Percentiles rank a stretch among this genome's conserved stretches.
Evolutionary conservation across 2,888 invertebrate genomes (phyloP).

Genomic region (Nemurella pictetii): DNA sequence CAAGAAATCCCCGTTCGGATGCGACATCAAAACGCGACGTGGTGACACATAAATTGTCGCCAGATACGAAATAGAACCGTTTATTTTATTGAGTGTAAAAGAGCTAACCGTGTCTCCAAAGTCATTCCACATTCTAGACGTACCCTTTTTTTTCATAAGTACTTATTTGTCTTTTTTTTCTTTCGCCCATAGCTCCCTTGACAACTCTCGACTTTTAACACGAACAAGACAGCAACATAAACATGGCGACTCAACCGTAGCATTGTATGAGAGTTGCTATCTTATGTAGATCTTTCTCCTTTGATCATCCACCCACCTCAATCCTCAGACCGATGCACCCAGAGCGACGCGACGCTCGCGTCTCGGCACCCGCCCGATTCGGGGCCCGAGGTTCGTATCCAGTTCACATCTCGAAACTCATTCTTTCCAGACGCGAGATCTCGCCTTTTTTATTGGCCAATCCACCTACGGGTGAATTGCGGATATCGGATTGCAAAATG

Average conservation of each 20-base stretch:
- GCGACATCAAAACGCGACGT: background rate
- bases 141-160: background rate
- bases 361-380: background rate
- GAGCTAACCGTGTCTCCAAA: background rate
- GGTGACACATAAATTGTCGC: constrained; percentile 6
- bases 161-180: background rate
- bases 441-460: background rate
- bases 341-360: too few relatives aligned
- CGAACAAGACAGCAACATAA: background rate
- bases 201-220: background rate
- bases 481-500: background rate
- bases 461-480: background rate
- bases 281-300: background rate
- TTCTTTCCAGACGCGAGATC: background rate
- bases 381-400: background rate
- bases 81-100: constrained; percentile 16
- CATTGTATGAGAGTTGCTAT: background rate
- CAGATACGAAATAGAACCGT: background rate
- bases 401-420: background rate
- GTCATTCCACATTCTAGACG: background rate
- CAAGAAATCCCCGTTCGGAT: background rate
- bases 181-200: background rate
- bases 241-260: background rate
- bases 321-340: too few relatives aligned
- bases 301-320: background rate